Conservation (phyloP, 2,797 vertebrate species). For the Echeneis naucrates region DNA sequence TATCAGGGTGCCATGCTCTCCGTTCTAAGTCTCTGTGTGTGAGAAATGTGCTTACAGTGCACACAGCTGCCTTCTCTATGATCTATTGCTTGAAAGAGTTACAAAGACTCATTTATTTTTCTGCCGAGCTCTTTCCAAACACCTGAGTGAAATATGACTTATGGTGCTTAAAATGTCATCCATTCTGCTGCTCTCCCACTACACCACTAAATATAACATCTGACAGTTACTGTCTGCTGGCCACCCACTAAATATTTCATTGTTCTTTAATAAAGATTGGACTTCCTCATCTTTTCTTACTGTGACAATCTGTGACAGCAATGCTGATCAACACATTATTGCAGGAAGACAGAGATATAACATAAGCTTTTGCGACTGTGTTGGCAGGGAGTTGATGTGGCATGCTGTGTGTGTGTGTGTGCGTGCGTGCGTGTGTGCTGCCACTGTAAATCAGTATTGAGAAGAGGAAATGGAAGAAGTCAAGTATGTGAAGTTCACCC, state of each 20-base stretch:
- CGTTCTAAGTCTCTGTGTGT: constrained; percentile 56
- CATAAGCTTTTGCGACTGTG: constrained; percentile 35
- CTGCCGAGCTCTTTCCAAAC: constrained; percentile 72
- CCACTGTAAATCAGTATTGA: constrained; percentile 53
- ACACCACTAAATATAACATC: constrained; percentile 78
- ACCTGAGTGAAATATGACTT: constrained; percentile 78
- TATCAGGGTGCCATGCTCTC: constrained; percentile 39
- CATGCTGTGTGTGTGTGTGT: constrained; percentile 31
- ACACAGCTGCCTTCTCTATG: constrained; percentile 62
- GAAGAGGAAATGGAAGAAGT: constrained; percentile 55
- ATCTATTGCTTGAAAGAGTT: constrained; percentile 77
- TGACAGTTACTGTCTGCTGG: constrained; percentile 59
- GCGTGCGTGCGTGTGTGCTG: constrained; percentile 20
- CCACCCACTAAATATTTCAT: constrained; percentile 70
- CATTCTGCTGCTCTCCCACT: constrained; percentile 56
- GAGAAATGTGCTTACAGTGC: constrained; percentile 79
- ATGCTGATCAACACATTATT: constrained; percentile 55
- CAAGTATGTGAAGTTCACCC: constrained; percentile 41
- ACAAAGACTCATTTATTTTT: constrained; percentile 78
- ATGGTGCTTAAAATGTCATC: constrained; percentile 55
- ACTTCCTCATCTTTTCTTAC: constrained; percentile 54
- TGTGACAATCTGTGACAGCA: constrained; percentile 46
- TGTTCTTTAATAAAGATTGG: constrained; percentile 55
- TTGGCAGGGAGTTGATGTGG: constrained; percentile 50
- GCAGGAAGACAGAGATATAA: constrained; percentile 48